Percentiles rank a stretch among this genome's conserved stretches.
These are phyloP conservation scores for Lophotriccus pileatus DNA, from an alignment of 2,797 vertebrate species.

Conservation along the genomic window DNA sequence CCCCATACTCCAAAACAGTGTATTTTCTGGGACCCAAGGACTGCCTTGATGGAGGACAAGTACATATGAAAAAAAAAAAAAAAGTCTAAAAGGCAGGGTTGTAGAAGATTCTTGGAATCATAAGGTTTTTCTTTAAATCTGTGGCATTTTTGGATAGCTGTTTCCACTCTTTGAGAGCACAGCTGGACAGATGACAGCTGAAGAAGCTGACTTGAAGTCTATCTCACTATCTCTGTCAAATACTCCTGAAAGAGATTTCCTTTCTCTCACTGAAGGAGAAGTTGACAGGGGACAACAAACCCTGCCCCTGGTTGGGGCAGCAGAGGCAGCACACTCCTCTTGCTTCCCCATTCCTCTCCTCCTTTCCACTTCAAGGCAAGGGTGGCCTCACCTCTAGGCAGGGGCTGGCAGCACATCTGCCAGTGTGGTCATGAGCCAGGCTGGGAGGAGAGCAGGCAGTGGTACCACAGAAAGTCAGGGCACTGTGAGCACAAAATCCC, in stretches of 20 bases:
- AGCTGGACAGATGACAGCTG: neutral
- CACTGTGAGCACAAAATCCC: neutral
- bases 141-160: neutral
- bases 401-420: neutral
- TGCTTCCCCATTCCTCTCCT: neutral
- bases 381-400: accelerated
- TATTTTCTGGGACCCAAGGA: neutral
- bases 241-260: neutral
- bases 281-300: neutral
- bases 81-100: neutral
- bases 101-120: neutral
- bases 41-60: neutral
- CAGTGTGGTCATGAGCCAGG: neutral
- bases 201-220: neutral
- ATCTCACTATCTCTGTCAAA: neutral
- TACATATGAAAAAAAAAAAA: neutral
- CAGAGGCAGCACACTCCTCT: neutral
- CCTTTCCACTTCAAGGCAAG: neutral
- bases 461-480: neutral
- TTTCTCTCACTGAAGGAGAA: neutral
- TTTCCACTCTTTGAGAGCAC: neutral
- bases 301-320: neutral
- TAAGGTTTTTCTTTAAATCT: neutral
- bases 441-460: neutral
- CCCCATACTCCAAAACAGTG: neutral